Percentiles rank a stretch among this genome's conserved stretches.
Conservation (phyloP, 1,140 invertebrate genomes). For the Drusus annulatus region DNA sequence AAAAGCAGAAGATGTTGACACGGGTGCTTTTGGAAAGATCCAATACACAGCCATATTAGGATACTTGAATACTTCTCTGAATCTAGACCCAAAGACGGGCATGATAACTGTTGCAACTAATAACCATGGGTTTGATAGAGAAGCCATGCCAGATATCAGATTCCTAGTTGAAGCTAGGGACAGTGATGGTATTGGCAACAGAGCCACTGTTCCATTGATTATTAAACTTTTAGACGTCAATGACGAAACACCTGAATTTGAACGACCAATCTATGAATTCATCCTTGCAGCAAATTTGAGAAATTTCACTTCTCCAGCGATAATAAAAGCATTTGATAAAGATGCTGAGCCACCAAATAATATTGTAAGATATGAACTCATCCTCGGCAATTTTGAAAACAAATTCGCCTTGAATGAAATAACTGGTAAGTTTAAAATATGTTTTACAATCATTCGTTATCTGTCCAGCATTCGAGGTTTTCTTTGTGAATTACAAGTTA, state of each 20-base stretch:
- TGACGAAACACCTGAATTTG: constrained; percentile 89
- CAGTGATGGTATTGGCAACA: constrained; percentile 85
- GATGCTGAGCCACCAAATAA: constrained; percentile 91
- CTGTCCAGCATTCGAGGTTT: neutral
- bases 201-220: constrained; percentile 79
- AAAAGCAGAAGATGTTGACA: constrained; percentile 83
- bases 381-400: constrained; percentile 84
- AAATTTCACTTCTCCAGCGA: constrained; percentile 80
- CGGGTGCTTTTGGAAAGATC: constrained; percentile 79
- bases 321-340: constrained; percentile 85
- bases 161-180: constrained; percentile 90
- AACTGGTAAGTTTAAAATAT: constrained; percentile 76
- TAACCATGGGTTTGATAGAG: constrained; percentile 85
- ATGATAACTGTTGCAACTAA: constrained; percentile 84
- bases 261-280: constrained; percentile 86
- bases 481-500: neutral
- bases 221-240: constrained; percentile 88
- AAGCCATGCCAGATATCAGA: constrained; percentile 81
- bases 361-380: constrained; percentile 86
- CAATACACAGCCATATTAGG: constrained; percentile 85
- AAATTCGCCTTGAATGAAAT: constrained; percentile 85
- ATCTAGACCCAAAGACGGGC: constrained; percentile 85
- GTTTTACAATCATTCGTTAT: neutral
- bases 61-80: constrained; percentile 81
- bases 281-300: constrained; percentile 81